Conservation (phyloP, 2,888 invertebrate species). For the Drosophila cyrtoloma region DNA sequence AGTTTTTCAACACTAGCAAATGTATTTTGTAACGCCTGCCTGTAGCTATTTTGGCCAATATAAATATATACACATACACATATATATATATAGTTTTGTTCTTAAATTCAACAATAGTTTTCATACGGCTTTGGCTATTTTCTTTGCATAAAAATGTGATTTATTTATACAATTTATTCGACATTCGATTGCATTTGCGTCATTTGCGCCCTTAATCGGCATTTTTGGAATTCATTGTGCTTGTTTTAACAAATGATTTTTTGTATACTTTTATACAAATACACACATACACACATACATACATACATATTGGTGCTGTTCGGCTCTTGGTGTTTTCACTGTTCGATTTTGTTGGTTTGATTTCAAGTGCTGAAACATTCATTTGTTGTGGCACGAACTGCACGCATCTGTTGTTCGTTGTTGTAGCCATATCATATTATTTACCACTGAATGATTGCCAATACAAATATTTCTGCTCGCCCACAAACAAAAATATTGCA, state of each 20-base stretch:
- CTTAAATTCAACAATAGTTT: conserved; percentile 16
- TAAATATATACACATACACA: neutral
- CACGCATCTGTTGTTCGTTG: conserved; percentile 63
- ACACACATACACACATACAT: neutral
- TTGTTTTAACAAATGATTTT: conserved; percentile 57
- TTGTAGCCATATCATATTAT: conserved; percentile 42
- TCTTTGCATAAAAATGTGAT: conserved; percentile 44
- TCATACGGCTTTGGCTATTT: neutral
- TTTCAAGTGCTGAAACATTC: conserved; percentile 66
- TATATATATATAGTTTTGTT: neutral
- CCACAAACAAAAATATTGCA: conserved; percentile 1
- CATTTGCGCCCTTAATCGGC: conserved; percentile 58
- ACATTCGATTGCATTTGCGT: conserved; percentile 62
- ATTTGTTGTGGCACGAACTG: conserved; percentile 71
- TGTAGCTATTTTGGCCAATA: neutral
- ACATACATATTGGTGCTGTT: neutral
- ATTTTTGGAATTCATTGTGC: conserved; percentile 52
- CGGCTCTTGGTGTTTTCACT: conserved; percentile 21
- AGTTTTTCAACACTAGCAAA: neutral
- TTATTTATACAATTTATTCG: conserved; percentile 42
- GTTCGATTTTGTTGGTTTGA: conserved; percentile 29
- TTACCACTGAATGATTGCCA: conserved; percentile 38
- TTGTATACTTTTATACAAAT: conserved; percentile 40
- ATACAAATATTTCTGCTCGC: conserved; percentile 43
- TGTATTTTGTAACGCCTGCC: neutral